Evolutionary conservation across 2,888 invertebrate species (phyloP).

Genomic region (Gymnosoma rotundatum): DNA sequence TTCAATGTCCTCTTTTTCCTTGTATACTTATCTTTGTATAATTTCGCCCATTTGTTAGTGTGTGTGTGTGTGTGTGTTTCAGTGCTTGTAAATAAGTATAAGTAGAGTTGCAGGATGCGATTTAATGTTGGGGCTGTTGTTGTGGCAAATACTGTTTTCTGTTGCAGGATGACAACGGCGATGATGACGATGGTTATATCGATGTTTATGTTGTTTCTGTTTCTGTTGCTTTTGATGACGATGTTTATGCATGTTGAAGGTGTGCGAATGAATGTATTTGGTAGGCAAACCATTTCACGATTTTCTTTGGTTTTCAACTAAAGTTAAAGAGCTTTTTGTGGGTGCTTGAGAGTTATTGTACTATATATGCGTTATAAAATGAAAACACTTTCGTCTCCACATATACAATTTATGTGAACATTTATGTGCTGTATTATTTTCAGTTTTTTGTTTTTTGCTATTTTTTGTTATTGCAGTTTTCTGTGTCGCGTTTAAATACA

Average conservation of each 20-base stretch:
- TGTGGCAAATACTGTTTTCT: conserved; percentile 30
- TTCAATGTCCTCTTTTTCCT: conserved; percentile 2
- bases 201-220: background rate
- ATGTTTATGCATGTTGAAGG: conserved; percentile 19
- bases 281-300: conserved; percentile 70
- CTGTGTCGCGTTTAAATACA: conserved; percentile 68
- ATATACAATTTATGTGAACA: background rate
- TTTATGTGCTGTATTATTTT: conserved; percentile 45
- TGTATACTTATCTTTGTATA: background rate
- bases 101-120: conserved; percentile 31
- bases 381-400: conserved; percentile 7
- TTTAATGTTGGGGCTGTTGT: conserved; percentile 28
- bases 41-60: background rate
- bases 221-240: conserved; percentile 29
- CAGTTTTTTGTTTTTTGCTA: conserved; percentile 35
- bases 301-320: conserved; percentile 65
- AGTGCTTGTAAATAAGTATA: conserved; percentile 5
- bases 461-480: conserved; percentile 67
- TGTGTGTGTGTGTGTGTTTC: background rate
- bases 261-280: conserved; percentile 49
- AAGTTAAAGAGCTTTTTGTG: conserved; percentile 70
- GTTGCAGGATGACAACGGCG: conserved; percentile 19
- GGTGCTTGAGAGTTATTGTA: conserved; percentile 66
- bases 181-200: conserved; percentile 1
- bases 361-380: conserved; percentile 21